A percentile compares a stretch with the other conserved stretches of the same genome.
Evolutionary conservation across 1,140 invertebrate species (phyloP).

Genomic region (Drosophila jambulina): DNA sequence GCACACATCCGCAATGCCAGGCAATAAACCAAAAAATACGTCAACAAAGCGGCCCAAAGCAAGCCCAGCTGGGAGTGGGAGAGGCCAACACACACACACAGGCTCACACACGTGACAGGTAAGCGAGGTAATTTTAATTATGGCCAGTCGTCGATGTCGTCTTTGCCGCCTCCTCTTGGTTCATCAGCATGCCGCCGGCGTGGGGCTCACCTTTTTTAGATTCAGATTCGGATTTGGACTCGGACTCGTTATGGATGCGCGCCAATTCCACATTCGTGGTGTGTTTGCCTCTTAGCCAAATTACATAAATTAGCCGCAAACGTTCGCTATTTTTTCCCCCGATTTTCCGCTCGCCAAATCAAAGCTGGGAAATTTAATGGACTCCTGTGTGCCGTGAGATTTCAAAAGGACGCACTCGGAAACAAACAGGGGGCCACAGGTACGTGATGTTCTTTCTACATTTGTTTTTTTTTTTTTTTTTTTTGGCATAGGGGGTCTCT

Average conservation of each 20-base stretch:
- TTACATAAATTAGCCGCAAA: conserved; percentile 79
- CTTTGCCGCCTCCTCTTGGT: conserved; percentile 44
- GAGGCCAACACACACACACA: conserved; percentile 2
- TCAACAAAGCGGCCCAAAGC: conserved; percentile 80
- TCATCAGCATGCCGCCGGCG: conserved; percentile 72
- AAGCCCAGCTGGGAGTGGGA: conserved; percentile 27
- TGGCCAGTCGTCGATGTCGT: conserved; percentile 64
- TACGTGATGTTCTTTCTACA: conserved; percentile 31
- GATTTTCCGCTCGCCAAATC: conserved; percentile 58
- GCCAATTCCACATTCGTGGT: conserved; percentile 58
- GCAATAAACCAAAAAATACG: conserved; percentile 84
- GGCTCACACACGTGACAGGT: conserved; percentile 58
- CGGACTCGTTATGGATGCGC: conserved; percentile 66
- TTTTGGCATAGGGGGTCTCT: not conserved
- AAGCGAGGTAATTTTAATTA: conserved; percentile 84
- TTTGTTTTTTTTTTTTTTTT: not conserved
- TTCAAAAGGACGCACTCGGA: conserved; percentile 62
- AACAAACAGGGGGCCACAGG: conserved; percentile 39
- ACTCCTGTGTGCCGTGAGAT: conserved; percentile 75
- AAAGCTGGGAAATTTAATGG: conserved; percentile 77
- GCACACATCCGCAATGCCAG: conserved; percentile 81
- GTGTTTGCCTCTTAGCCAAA: conserved; percentile 78
- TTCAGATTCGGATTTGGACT: not conserved
- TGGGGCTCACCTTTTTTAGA: not conserved
- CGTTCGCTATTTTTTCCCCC: conserved; percentile 19